Percentiles rank a stretch among this genome's conserved stretches.
phyloP scores from a whole-genome alignment of 2,113 vertebrate genomes.

The Menura novaehollandiae region DNA sequence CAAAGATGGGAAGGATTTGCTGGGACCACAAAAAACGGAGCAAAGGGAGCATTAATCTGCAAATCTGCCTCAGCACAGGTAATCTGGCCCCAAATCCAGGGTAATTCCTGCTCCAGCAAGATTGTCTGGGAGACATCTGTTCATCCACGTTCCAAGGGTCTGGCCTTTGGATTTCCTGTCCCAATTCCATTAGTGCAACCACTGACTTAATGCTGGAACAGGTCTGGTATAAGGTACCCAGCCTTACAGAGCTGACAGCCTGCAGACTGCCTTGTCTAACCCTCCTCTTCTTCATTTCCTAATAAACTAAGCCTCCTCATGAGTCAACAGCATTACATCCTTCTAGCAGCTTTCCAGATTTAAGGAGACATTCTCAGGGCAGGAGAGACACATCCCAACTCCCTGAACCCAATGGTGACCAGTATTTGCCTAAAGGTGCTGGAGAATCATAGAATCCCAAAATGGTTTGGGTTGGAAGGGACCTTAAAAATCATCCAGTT shows the following conservation, averaged over 20 bases:
- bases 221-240: neutral
- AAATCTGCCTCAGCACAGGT: constrained; percentile 18
- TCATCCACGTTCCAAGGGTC: neutral
- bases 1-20: neutral
- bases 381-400: neutral
- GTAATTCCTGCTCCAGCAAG: constrained; percentile 17
- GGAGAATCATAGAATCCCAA: neutral
- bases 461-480: neutral
- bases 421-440: neutral
- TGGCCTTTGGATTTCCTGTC: neutral
- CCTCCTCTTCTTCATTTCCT: neutral
- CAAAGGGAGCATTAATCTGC: neutral
- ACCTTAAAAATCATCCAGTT: neutral
- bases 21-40: neutral
- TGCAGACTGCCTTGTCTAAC: neutral
- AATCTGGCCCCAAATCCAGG: constrained; percentile 8
- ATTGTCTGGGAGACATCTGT: constrained; percentile 15
- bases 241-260: neutral
- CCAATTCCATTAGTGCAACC: neutral
- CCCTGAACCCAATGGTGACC: neutral
- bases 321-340: constrained; percentile 7
- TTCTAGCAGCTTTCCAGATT: neutral
- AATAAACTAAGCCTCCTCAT: constrained; percentile 8
- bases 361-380: neutral
- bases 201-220: neutral